Evolutionary conservation across 1,140 invertebrate species (phyloP), one percentile per base, ranked within the genome.

Genomic region (Apis mellifera): DNA sequence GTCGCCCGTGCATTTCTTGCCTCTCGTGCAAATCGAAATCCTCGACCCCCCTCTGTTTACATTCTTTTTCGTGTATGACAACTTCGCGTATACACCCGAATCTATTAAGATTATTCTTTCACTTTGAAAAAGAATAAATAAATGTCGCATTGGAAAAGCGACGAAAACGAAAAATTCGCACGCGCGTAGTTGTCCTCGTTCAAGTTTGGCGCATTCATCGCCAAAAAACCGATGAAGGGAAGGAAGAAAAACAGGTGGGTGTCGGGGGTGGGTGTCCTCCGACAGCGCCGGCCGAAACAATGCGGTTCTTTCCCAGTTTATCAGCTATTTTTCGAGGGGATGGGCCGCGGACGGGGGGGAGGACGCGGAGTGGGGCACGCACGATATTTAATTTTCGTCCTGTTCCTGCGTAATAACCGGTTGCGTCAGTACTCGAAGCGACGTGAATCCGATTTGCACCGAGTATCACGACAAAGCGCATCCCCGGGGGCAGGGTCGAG

Each of bases 391-490:
- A 88, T 88, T 88, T 85, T 88, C 86, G 78, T 83, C 85, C 82
- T 81, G 86, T 74, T 71, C 83, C 79, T 71, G 82, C 72, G 84
- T 88, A 88, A 88, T 88, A 88, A 88, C 87, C 76, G 87, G 77
- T 82, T 85, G 86, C 84, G 84, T 88, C 83, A 50, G 78, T 71
- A 78, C 84, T 86, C 84, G 84, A 86, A 89, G 69, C 87, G 83
- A 86, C 85, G 82, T 83, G 87, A 89, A 89, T 88, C 84, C 86
- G 86, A 89, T 89, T 89, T 86, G 78, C 71, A 73, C 68, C 52
- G 86, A 83, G 87, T 88, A 88, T 88, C 86, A 73, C 73, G 87
- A 89, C 86, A 88, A 89, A 88, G 86, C 83, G 82, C 84, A 86
- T 86, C 78, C 84, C 86, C 77, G 82, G 84, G 74, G 87, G 78